These are phyloP conservation scores for Lordiphosa mommai DNA, from an alignment of 1,140 invertebrate genomes.

Conservation along the genomic window DNA sequence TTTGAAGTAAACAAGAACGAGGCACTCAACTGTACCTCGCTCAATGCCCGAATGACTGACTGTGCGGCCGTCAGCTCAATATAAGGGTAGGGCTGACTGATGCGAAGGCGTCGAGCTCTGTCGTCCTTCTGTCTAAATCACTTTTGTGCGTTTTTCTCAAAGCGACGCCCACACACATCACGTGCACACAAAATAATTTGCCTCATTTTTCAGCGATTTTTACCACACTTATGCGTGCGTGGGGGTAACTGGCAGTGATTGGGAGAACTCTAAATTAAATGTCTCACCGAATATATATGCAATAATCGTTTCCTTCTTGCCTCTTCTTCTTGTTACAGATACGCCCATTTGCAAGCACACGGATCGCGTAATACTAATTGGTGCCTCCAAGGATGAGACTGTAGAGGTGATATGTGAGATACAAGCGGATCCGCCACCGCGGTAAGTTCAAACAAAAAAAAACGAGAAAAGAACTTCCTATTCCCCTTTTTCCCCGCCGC, in stretches of 20 bases:
- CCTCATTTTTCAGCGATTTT: conserved; percentile 48
- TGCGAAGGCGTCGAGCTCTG: conserved; percentile 42
- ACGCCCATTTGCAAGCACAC: conserved; percentile 88
- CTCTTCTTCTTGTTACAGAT: conserved; percentile 81
- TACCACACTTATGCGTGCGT: conserved; percentile 24
- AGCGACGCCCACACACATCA: conserved; percentile 12
- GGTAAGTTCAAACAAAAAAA: conserved; percentile 61
- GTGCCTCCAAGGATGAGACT: conserved; percentile 90
- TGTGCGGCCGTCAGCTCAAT: too few relatives aligned
- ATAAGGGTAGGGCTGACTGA: conserved; percentile 31
- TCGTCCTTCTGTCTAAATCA: conserved; percentile 59
- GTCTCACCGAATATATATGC: neutral
- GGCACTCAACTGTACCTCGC: conserved; percentile 12
- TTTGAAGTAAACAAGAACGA: conserved; percentile 60
- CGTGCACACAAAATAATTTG: conserved; percentile 26
- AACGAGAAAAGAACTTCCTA: conserved; percentile 1
- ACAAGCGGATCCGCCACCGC: conserved; percentile 91
- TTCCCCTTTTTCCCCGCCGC: neutral
- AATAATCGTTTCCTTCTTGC: neutral
- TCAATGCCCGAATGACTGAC: conserved; percentile 10
- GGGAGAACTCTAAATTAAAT: neutral
- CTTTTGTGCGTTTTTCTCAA: conserved; percentile 67
- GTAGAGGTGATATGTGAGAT: conserved; percentile 92
- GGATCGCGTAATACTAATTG: conserved; percentile 88
- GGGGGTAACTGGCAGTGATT: neutral